These are phyloP conservation scores for Caenorhabditis briggsae DNA, from an alignment of 1,140 invertebrate species.

Conservation along the genomic window DNA sequence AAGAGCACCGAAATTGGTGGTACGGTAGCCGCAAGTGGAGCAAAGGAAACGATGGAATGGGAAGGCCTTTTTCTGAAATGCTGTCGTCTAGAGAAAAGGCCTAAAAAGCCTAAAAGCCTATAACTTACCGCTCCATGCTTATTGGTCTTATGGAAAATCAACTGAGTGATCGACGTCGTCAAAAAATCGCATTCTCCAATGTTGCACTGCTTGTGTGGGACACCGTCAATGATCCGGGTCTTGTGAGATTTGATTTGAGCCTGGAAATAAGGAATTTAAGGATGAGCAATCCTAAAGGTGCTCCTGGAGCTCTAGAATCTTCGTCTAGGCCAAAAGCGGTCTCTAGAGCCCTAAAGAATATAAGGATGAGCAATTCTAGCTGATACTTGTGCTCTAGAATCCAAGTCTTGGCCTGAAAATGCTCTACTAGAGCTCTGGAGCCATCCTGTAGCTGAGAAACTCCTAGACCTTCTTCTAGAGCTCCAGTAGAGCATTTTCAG, in stretches of 20 bases:
- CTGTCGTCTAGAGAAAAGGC: not conserved
- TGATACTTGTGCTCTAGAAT: not conserved
- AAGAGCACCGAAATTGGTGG: not conserved
- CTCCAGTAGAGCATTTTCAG: too few relatives aligned
- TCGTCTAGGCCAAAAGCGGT: too few relatives aligned
- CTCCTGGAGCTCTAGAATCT: not conserved
- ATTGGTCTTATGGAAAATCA: not conserved
- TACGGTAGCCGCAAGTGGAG: not conserved
- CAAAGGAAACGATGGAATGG: not conserved
- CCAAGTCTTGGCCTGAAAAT: too few relatives aligned
- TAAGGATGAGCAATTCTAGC: not conserved
- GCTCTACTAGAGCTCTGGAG: not conserved
- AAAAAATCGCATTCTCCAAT: constrained; percentile 7
- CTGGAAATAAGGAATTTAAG: not conserved
- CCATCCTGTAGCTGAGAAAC: too few relatives aligned
- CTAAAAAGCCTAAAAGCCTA: not conserved
- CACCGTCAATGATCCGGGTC: not conserved
- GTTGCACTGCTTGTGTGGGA: not conserved
- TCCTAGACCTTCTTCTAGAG: too few relatives aligned
- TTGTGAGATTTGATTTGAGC: constrained; percentile 9
- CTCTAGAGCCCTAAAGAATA: too few relatives aligned
- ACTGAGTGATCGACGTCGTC: not conserved
- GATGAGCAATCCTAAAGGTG: not conserved
- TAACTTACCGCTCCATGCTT: not conserved
- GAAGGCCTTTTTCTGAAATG: constrained; percentile 6